A percentile compares a stretch with the other conserved stretches of the same genome.
phyloP scores from a whole-genome alignment of 2,113 vertebrate species.

The Onychostruthus taczanowskii region DNA sequence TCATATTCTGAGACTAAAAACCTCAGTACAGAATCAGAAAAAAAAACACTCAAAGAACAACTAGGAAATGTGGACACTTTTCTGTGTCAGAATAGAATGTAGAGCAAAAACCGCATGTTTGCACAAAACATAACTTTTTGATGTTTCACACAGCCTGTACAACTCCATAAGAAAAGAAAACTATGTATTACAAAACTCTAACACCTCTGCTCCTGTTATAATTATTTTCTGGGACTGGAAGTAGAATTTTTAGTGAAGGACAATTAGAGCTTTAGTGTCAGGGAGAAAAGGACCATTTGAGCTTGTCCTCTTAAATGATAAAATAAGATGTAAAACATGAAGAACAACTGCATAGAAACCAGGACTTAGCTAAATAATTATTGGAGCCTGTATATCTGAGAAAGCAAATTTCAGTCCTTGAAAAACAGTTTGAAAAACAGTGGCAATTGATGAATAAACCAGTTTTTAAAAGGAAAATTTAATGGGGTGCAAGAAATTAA shows the following conservation, averaged over 20 bases:
- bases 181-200: not conserved
- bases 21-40: not conserved
- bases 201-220: not conserved
- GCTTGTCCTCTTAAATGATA: conserved; percentile 70
- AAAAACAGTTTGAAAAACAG: conserved; percentile 83
- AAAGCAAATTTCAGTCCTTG: conserved; percentile 77
- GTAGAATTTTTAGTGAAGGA: conserved; percentile 73
- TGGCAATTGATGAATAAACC: conserved; percentile 84
- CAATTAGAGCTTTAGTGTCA: conserved; percentile 76
- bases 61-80: not conserved
- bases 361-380: conserved; percentile 66
- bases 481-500: conserved; percentile 82
- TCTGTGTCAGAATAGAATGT: not conserved
- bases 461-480: conserved; percentile 80
- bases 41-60: not conserved
- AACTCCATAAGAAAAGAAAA: not conserved
- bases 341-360: conserved; percentile 72
- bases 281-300: conserved; percentile 73
- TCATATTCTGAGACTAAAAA: not conserved
- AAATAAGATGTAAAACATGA: conserved; percentile 76
- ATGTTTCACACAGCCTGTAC: not conserved
- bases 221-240: conserved; percentile 24
- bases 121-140: not conserved
- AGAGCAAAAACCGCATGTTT: not conserved
- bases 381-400: conserved; percentile 72